Evolutionary conservation across 2,113 vertebrate species (phyloP), one percentile per base, ranked within the genome.

Genomic region (Pseudois nayaur): DNA sequence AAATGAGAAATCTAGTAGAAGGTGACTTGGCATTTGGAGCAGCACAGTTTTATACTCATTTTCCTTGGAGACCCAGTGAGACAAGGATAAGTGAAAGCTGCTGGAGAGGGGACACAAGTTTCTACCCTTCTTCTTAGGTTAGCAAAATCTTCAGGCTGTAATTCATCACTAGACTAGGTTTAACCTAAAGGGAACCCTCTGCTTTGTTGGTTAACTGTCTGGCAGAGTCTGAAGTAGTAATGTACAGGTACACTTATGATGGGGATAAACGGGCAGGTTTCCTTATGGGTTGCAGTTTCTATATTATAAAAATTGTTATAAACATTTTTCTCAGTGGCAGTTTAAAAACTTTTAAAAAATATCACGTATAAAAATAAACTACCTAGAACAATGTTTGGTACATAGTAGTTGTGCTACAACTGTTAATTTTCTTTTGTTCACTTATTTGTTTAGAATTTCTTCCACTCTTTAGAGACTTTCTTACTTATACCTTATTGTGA

Each of bases 1-100:
- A 92, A 95, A 55, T 82, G 52, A 84, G 87, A 85, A 60, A 67
- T 81, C 50, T 64, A 82, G 82, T 29, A 89, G 93, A 93, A 89
- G 88, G 60, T 89, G 86, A 71, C n/a, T 83, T 76, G 97, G 83
- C 81, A 48, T 78, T 27, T 43, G 45, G 23, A 94, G 52, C 14
- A 88, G 36, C 36, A 27, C 23, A 62, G 17, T 67, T 40, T 60
- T 82, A 29, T 67, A 45, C 27, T 87, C 94, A 45, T 50, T 60
- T 55, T 97, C 91, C 78, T 76, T 14, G 27, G 82, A 87, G 93
- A 79, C 33, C 16, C 87, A 29, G 55, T 57, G 60, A 97, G 91
- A 94, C 52, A 64, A 82, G n/a, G 48, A 83, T 36, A n/a, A 86
- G 29, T 52, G 64, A 85, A 94, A 90, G 55, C 82, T 91, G 13